Conservation (phyloP, 1,140 invertebrate species). For the Calephelis nemesis region DNA sequence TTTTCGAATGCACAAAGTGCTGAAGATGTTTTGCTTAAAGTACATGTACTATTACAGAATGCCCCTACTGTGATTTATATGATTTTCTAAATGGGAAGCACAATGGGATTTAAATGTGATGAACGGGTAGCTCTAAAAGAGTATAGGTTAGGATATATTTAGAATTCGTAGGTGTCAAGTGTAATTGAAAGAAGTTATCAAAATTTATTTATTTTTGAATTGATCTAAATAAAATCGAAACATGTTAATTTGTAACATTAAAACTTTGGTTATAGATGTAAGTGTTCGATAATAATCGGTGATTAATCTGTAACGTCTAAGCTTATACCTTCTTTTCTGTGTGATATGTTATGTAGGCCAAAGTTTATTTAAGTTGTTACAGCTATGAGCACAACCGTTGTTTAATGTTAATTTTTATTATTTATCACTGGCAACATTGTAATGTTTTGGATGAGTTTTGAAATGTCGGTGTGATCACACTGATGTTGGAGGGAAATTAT, state of each 20-base stretch:
- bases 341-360: conserved; percentile 63
- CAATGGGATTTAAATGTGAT: conserved; percentile 48
- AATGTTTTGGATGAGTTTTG: not conserved
- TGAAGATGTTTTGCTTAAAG: not conserved
- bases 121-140: conserved; percentile 60
- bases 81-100: conserved; percentile 27
- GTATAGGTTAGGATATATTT: conserved; percentile 43
- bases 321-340: conserved; percentile 21
- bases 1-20: conserved; percentile 5
- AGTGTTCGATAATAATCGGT: no score
- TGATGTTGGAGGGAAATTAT: not conserved
- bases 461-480: not conserved
- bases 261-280: not conserved
- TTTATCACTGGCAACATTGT: conserved; percentile 5
- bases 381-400: conserved; percentile 46
- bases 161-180: conserved; percentile 13
- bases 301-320: not conserved
- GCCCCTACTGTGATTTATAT: conserved; percentile 12
- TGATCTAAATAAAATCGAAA: conserved; percentile 11
- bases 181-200: conserved; percentile 3
- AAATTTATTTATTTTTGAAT: conserved; percentile 19
- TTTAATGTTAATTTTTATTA: conserved; percentile 20
- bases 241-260: conserved; percentile 7
- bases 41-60: conserved; percentile 5
- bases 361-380: conserved; percentile 68